Conservation (phyloP, 2,113 vertebrate genomes). For the Ivindomyrus marchei region DNA sequence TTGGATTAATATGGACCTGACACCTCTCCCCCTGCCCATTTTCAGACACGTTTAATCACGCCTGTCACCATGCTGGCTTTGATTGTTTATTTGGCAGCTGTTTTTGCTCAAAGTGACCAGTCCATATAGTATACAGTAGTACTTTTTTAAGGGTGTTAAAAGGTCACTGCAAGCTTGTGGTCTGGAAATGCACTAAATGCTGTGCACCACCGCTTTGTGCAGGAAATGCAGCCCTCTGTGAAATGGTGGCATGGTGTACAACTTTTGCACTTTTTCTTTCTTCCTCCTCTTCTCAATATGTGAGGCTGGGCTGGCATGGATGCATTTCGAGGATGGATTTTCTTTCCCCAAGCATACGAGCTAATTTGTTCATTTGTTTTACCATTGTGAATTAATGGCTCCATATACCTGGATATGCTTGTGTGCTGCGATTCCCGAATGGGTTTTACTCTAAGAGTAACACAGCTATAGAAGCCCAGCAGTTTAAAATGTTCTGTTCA, state of each 20-base stretch:
- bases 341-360: not conserved
- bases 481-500: not conserved
- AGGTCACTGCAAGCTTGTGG: not conserved
- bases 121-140: not conserved
- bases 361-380: not conserved
- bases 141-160: not conserved
- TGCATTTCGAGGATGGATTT: not conserved
- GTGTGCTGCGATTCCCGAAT: not conserved
- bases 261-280: not conserved
- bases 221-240: not conserved
- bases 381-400: not conserved
- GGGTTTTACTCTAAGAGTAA: not conserved
- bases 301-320: not conserved
- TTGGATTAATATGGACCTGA: not conserved
- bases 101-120: not conserved
- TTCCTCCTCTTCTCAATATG: not conserved
- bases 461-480: not conserved
- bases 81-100: not conserved
- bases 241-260: not conserved
- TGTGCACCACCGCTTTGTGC: not conserved
- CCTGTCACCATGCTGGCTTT: not conserved
- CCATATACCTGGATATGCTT: not conserved
- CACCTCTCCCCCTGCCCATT: not conserved
- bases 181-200: not conserved
- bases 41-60: not conserved